phyloP scores from a whole-genome alignment of 1,140 invertebrate genomes.

The Papilio polyxenes region DNA sequence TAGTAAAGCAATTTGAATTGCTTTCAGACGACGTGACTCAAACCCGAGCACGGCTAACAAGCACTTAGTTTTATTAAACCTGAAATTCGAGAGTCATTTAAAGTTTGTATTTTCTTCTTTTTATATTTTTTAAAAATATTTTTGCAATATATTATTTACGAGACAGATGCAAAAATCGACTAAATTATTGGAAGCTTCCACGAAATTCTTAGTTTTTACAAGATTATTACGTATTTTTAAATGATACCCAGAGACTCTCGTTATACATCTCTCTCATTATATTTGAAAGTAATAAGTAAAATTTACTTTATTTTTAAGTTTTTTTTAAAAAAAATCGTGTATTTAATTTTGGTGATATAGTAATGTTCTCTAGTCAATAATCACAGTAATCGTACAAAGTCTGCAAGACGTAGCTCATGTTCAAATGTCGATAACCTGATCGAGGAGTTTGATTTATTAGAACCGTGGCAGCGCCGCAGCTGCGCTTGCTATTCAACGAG shows the following conservation, averaged over 20 bases:
- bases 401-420: slow-evolving; percentile 45
- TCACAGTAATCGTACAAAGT: slow-evolving; percentile 5
- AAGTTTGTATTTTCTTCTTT: slow-evolving; percentile 28
- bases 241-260: too few relatives aligned
- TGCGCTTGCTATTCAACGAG: slow-evolving; percentile 55
- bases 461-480: slow-evolving; percentile 47
- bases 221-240: too few relatives aligned
- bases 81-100: slow-evolving; percentile 41
- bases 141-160: neutral
- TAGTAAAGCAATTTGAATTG: slow-evolving; percentile 57
- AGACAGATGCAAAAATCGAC: neutral
- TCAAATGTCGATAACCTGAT: slow-evolving; percentile 58
- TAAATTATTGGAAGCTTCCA: neutral
- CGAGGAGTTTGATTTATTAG: slow-evolving; percentile 63
- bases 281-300: too few relatives aligned
- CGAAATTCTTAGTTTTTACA: neutral
- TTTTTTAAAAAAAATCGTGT: too few relatives aligned
- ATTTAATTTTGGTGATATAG: neutral
- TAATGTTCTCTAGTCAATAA: slow-evolving; percentile 18
- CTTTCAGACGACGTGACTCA: slow-evolving; percentile 52
- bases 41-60: slow-evolving; percentile 40
- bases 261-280: too few relatives aligned
- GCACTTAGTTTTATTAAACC: slow-evolving; percentile 53
- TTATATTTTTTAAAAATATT: slow-evolving; percentile 22
- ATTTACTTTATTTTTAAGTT: too few relatives aligned